These are phyloP conservation scores for Aspidoscelis tigris DNA, from an alignment of 2,113 vertebrate species.

Conservation along the genomic window DNA sequence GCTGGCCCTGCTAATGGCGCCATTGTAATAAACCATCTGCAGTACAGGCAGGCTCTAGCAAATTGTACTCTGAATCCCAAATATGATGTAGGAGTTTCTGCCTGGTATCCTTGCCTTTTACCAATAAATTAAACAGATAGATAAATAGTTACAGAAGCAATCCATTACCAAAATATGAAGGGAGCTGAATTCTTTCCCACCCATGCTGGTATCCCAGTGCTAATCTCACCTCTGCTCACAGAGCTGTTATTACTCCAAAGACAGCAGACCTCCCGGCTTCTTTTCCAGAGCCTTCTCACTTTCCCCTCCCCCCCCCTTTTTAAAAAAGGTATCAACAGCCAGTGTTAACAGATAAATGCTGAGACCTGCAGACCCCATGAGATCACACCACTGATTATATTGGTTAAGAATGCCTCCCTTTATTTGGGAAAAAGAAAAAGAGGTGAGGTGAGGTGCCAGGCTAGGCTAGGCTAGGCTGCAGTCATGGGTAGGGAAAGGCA, in stretches of 20 bases:
- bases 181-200: neutral
- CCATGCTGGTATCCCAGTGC: too few relatives aligned
- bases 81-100: neutral
- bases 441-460: neutral
- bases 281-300: neutral
- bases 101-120: neutral
- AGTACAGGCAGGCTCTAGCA: neutral
- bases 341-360: neutral
- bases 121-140: too few relatives aligned
- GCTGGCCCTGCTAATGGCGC: neutral
- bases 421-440: too few relatives aligned
- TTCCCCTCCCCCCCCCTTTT: neutral
- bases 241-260: neutral
- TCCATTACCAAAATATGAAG: neutral
- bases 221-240: neutral
- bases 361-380: neutral
- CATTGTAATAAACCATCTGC: neutral
- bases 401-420: too few relatives aligned
- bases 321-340: neutral
- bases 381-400: neutral
- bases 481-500: neutral
- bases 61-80: neutral
- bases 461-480: neutral
- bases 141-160: neutral
- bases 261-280: neutral